Conservation (phyloP, 2,113 vertebrate genomes). For the Cryptotis parvus region DNA sequence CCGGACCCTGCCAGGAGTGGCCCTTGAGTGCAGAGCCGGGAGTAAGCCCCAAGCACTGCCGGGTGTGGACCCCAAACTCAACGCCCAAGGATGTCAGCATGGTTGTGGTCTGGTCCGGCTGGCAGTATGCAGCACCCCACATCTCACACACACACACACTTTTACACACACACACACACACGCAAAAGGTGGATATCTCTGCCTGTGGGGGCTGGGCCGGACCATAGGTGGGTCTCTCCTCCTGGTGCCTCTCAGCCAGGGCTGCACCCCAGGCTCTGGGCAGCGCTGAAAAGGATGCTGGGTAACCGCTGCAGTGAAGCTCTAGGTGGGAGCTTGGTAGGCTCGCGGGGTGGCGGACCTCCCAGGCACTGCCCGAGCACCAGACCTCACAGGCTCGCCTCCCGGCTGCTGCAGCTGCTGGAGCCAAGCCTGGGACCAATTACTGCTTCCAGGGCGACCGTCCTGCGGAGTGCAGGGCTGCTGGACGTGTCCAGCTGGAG, state of each 20-base stretch:
- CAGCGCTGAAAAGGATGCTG: slow-evolving; percentile 44
- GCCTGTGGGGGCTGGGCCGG: background rate
- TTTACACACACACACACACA: no score
- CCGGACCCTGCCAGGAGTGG: no score
- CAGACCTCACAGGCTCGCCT: slow-evolving; percentile 77
- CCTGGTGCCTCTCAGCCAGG: background rate
- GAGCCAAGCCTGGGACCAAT: slow-evolving; percentile 75
- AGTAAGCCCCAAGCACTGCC: no score
- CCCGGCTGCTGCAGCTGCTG: slow-evolving; percentile 15
- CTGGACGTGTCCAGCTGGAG: slow-evolving; percentile 14
- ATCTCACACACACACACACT: no score
- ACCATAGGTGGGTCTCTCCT: background rate
- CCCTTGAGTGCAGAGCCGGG: no score
- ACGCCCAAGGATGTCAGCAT: no score
- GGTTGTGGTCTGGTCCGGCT: no score
- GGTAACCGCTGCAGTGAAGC: no score
- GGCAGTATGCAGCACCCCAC: no score
- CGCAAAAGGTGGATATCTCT: background rate
- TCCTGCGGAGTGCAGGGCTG: background rate
- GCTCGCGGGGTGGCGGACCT: slow-evolving; percentile 74
- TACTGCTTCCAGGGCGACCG: slow-evolving; percentile 40
- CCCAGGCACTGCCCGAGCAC: slow-evolving; percentile 78
- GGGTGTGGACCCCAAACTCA: no score
- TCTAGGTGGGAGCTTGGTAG: no score
- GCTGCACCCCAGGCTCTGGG: background rate